Evolutionary conservation across 2,888 invertebrate genomes (phyloP).

Genomic region (Pseudoips prasinana): DNA sequence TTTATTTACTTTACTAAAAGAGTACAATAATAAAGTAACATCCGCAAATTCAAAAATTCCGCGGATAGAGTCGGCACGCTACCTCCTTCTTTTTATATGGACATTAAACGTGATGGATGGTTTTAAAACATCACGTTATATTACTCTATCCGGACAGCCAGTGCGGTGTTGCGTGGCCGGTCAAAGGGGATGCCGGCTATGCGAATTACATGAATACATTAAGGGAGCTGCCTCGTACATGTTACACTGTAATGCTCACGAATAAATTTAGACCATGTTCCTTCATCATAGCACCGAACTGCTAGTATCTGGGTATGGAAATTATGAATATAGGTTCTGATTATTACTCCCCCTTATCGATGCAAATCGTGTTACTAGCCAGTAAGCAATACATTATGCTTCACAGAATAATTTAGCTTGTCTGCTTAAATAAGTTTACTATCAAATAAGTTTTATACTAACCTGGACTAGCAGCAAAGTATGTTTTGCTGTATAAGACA

Average conservation of each 20-base stretch:
- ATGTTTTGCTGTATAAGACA: too few species aligned
- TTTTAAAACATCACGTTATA: conserved; percentile 81
- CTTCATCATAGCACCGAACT: conserved; percentile 67
- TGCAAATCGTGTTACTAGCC: too few species aligned
- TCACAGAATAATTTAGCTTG: too few species aligned
- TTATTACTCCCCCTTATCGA: conserved; percentile 40
- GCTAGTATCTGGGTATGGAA: conserved; percentile 68
- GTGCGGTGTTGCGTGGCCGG: conserved; percentile 80
- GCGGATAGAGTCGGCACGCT: conserved; percentile 57
- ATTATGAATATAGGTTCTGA: conserved; percentile 61
- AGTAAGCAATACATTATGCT: conserved; percentile 5
- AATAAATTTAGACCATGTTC: conserved; percentile 77
- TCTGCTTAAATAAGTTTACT: too few species aligned
- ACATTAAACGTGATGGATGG: conserved; percentile 80
- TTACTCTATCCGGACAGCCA: conserved; percentile 75
- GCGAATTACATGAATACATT: conserved; percentile 83
- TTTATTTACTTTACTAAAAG: conserved; percentile 19
- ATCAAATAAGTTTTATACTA: too few species aligned
- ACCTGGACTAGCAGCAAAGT: too few species aligned
- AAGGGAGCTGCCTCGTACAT: conserved; percentile 75
- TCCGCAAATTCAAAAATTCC: conserved; percentile 50
- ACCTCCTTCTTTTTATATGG: conserved; percentile 74
- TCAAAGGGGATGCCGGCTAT: conserved; percentile 81
- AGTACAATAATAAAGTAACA: conserved; percentile 38
- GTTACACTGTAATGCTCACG: conserved; percentile 79